A percentile compares a stretch with the other conserved stretches of the same genome.
phyloP scores from a whole-genome alignment of 2,113 vertebrate genomes.

The Dasypus novemcinctus region DNA sequence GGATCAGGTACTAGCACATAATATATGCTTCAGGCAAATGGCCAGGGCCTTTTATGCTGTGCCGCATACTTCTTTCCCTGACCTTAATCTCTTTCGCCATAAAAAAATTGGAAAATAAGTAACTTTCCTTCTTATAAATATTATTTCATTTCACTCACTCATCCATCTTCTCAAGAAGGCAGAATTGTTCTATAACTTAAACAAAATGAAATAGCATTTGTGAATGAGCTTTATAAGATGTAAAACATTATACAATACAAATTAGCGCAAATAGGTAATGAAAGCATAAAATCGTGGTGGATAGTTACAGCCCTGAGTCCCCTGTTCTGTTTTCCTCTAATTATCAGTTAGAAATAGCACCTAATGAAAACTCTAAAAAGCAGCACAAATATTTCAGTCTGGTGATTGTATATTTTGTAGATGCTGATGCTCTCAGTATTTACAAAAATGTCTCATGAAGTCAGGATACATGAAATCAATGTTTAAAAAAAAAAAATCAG shows the following conservation, averaged over 20 bases:
- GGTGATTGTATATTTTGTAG: background rate
- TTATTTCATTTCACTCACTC: background rate
- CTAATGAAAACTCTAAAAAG: background rate
- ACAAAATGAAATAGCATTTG: background rate
- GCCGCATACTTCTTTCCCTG: background rate
- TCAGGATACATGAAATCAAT: rapidly evolving
- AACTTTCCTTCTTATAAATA: background rate
- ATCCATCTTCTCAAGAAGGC: background rate
- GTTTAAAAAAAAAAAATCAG: background rate
- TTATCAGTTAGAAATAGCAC: background rate
- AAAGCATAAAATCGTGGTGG: background rate
- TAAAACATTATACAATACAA: rapidly evolving
- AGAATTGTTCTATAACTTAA: background rate
- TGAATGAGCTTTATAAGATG: no score
- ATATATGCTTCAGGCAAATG: background rate
- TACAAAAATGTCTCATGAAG: background rate
- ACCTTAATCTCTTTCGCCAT: background rate
- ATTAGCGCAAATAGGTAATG: rapidly evolving
- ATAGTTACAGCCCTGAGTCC: background rate
- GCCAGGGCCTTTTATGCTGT: no score
- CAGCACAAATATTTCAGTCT: background rate
- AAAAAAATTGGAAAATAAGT: background rate
- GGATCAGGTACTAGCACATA: rapidly evolving
- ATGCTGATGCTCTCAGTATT: no score
- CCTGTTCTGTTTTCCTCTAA: rapidly evolving